A percentile compares a stretch with the other conserved stretches of the same genome.
These are phyloP conservation scores for Hylia prasina DNA, from an alignment of 2,113 vertebrate genomes.

Conservation along the genomic window DNA sequence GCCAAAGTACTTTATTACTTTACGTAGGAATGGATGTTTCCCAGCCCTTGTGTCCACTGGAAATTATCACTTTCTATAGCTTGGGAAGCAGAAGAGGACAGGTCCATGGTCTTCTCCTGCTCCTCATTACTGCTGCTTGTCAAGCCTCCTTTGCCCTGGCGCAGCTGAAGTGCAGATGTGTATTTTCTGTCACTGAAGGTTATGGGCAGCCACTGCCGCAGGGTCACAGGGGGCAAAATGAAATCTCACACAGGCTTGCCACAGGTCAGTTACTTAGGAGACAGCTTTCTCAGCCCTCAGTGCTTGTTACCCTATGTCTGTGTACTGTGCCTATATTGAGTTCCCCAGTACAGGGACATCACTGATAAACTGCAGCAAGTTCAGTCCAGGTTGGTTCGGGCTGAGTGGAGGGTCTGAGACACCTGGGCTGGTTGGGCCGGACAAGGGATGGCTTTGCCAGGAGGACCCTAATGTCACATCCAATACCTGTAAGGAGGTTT, in stretches of 20 bases:
- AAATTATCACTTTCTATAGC: not conserved
- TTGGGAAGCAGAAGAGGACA: not conserved
- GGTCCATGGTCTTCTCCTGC: not conserved
- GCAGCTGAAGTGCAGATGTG: not conserved
- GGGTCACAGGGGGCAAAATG: not conserved
- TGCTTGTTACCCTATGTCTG: not conserved
- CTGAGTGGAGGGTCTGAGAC: not conserved
- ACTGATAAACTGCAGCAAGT: not conserved
- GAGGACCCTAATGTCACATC: not conserved
- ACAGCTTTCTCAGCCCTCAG: not conserved
- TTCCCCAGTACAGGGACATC: not conserved
- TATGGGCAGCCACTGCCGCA: not conserved
- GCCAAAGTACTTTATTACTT: not conserved
- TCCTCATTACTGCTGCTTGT: not conserved
- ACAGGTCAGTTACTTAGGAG: not conserved
- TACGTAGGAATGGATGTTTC: not conserved
- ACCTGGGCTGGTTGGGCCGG: not conserved
- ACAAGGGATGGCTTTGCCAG: not conserved
- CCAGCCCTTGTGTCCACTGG: not conserved
- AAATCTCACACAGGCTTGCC: not conserved
- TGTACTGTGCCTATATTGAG: not conserved
- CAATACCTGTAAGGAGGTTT: not conserved
- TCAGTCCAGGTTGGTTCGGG: not conserved
- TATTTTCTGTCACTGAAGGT: not conserved
- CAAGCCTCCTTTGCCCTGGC: not conserved